phyloP scores from a whole-genome alignment of 2,113 vertebrate genomes.

The Urocolius indicus region DNA sequence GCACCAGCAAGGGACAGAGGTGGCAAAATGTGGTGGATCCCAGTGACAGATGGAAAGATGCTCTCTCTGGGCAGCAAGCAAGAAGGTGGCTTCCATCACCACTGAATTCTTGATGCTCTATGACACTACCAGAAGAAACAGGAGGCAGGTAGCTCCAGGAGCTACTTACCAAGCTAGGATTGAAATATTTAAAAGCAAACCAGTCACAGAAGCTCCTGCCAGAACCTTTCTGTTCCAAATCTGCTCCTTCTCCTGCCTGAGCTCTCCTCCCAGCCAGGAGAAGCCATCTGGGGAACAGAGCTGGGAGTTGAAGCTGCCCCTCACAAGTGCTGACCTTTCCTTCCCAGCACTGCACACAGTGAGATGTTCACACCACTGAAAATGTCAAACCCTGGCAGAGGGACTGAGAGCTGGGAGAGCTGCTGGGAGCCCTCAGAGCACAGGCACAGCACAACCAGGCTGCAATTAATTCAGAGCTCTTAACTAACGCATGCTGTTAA shows the following conservation, averaged over 20 bases:
- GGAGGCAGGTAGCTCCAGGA: not conserved
- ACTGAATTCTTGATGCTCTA: not conserved
- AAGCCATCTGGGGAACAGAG: not conserved
- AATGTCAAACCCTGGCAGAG: slow-evolving; percentile 45
- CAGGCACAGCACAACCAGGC: not conserved
- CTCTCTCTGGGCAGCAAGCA: not conserved
- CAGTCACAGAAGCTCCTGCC: not conserved
- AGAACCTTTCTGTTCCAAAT: not conserved
- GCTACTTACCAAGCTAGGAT: not conserved
- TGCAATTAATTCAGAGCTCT: not conserved
- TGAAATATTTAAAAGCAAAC: not conserved
- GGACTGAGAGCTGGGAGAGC: not conserved
- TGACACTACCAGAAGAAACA: not conserved
- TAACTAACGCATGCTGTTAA: not conserved
- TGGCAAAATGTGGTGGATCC: not conserved
- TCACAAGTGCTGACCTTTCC: slow-evolving; percentile 19
- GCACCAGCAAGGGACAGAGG: not conserved
- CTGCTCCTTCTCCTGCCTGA: not conserved
- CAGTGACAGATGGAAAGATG: not conserved
- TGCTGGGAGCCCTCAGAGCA: not conserved
- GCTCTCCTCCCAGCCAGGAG: not conserved
- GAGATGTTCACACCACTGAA: not conserved
- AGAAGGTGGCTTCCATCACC: not conserved
- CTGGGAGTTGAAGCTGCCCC: not conserved
- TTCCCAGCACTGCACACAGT: not conserved